Conservation (phyloP, 2,797 vertebrate species). For the Platalea minor region DNA sequence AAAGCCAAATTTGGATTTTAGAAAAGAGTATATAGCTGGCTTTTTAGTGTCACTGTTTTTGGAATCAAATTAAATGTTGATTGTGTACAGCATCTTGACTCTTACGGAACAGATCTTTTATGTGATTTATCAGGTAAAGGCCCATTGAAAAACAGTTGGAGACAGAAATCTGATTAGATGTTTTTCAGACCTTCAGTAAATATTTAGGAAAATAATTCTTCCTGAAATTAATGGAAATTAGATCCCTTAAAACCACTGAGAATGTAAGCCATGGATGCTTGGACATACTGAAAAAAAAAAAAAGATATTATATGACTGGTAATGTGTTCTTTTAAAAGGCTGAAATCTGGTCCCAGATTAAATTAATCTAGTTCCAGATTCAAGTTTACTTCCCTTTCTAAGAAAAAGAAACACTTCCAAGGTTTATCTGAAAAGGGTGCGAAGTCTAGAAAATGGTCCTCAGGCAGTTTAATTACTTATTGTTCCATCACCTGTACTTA, state of each 20-base stretch:
- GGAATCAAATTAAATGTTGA: neutral
- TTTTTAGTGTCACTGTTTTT: neutral
- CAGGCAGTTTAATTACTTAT: neutral
- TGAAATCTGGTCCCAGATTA: neutral
- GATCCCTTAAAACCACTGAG: neutral
- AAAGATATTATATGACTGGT: neutral
- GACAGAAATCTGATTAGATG: conserved; percentile 6
- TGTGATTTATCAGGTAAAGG: neutral
- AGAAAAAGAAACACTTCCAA: neutral
- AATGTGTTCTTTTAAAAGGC: neutral
- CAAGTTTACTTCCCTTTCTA: neutral
- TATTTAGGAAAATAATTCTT: neutral
- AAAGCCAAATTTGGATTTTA: neutral
- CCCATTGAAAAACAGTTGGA: neutral
- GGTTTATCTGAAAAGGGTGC: neutral
- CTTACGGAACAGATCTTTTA: neutral
- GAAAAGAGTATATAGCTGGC: neutral
- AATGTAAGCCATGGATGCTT: neutral
- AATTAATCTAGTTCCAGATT: neutral
- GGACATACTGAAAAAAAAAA: neutral
- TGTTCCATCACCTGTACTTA: neutral
- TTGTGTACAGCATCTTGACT: neutral
- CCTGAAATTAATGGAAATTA: neutral
- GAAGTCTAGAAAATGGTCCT: neutral
- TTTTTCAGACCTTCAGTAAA: neutral